Evolutionary conservation across 2,113 vertebrate genomes (phyloP).

Genomic region (Pogona vitticeps): DNA sequence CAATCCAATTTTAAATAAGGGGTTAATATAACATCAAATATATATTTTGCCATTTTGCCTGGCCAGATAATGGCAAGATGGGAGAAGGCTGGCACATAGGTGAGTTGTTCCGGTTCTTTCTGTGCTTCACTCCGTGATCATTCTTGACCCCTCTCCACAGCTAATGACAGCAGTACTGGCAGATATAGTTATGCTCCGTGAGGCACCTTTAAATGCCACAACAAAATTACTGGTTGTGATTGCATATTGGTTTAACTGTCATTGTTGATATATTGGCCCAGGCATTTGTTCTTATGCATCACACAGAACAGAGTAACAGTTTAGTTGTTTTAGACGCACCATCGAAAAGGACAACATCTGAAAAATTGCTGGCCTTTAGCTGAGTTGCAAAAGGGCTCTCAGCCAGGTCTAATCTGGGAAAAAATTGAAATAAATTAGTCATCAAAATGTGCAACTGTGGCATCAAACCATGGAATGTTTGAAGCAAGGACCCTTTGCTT

Average conservation of each 20-base stretch:
- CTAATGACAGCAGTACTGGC: neutral
- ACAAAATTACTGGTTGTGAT: neutral
- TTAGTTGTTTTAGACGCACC: neutral
- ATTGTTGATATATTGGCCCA: neutral
- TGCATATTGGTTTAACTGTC: neutral
- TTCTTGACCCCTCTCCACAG: neutral
- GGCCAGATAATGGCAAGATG: neutral
- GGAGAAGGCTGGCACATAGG: neutral
- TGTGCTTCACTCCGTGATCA: neutral
- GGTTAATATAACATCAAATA: neutral
- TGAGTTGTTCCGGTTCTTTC: neutral
- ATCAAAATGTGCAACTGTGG: neutral
- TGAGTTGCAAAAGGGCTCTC: neutral
- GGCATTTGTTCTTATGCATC: neutral
- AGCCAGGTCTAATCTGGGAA: neutral
- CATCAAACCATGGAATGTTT: neutral
- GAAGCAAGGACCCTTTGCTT: neutral
- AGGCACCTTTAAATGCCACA: neutral
- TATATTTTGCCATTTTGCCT: neutral
- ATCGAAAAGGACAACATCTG: neutral
- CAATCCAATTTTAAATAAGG: neutral
- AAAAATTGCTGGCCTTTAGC: neutral
- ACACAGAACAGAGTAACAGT: neutral
- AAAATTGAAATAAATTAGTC: neutral
- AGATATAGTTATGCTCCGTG: neutral